phyloP scores from a whole-genome alignment of 2,797 vertebrate genomes.

The Synaphobranchus kaupii region DNA sequence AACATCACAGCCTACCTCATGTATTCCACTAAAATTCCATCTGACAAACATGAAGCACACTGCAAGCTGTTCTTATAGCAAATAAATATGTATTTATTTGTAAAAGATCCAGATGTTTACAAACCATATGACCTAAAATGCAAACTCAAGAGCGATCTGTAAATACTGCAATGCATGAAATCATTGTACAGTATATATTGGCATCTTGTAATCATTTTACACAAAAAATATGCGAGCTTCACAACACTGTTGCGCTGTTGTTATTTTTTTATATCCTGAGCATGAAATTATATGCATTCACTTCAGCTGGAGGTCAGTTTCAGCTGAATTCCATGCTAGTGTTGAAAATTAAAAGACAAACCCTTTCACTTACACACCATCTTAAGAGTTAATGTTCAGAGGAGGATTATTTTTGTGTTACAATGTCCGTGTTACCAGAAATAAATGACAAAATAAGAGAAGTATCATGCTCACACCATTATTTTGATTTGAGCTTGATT shows the following conservation, averaged over 20 bases:
- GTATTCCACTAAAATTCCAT: background rate
- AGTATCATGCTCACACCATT: background rate
- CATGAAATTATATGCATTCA: background rate
- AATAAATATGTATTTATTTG: slow-evolving; percentile 15
- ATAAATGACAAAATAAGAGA: background rate
- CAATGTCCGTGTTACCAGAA: background rate
- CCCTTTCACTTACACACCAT: background rate
- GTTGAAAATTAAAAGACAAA: background rate
- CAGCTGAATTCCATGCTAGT: background rate
- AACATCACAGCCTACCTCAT: background rate
- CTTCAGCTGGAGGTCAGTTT: background rate
- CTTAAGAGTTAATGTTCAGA: background rate
- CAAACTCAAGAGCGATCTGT: slow-evolving; percentile 1
- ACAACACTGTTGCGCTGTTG: background rate
- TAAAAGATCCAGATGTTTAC: slow-evolving; percentile 2
- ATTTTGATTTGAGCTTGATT: background rate
- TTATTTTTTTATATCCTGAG: background rate
- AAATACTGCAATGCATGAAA: background rate
- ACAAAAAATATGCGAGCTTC: background rate
- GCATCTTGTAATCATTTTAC: background rate
- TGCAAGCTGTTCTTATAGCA: background rate
- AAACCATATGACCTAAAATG: slow-evolving; percentile 1
- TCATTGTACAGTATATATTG: background rate
- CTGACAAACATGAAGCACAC: background rate
- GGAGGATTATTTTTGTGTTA: background rate